Evolutionary conservation across 2,797 vertebrate species (phyloP), one percentile per base, ranked within the genome.

Genomic region (Varecia variegata): DNA sequence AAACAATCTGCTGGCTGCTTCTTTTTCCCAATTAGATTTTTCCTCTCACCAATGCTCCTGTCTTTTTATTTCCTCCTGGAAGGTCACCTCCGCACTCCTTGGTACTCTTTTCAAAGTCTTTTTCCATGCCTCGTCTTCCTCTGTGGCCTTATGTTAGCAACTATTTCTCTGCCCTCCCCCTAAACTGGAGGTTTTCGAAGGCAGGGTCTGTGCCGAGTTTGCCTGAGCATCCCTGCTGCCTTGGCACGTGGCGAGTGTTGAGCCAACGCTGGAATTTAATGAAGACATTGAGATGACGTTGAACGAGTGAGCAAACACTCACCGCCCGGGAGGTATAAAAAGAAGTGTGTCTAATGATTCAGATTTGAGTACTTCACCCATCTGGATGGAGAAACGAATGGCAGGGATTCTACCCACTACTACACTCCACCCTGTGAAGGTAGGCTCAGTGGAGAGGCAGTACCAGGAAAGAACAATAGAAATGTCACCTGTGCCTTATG

Each of bases 231-330:
- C 25, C 38, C n/a, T 23, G 32, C 1, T 60, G 65, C 70, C 65
- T 88, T 52, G 80, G 60, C n/a, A 77, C 30, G n/a, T 1, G 30
- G 58, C 35, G 45, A 47, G 56, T 82, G 5, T 13, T 77, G 52
- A 79, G 56, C 43, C 74, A 95, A n/a, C 30, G n/a, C 88, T 79
- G 81, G 32, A 56, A 20, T 93, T 71, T 94, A 94, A 85, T 82
- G 87, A 85, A 68, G 17, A 54, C 60, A 52, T 21, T 27, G 70
- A 82, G 56, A 81, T 15, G 32, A 15, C 0, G 1, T 38, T 50
- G 35, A 94, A 40, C 89, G 13, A 32, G 8, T 62, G 71, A 81
- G 35, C 32, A 54, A 71, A 56, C 15, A 58, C 40, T 95, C 50
- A 56, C 65, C 23, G 13, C 32, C 71, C 32, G 74, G 54, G 52